phyloP scores from a whole-genome alignment of 2,797 vertebrate genomes.

The Pipistrellus pygmaeus region DNA sequence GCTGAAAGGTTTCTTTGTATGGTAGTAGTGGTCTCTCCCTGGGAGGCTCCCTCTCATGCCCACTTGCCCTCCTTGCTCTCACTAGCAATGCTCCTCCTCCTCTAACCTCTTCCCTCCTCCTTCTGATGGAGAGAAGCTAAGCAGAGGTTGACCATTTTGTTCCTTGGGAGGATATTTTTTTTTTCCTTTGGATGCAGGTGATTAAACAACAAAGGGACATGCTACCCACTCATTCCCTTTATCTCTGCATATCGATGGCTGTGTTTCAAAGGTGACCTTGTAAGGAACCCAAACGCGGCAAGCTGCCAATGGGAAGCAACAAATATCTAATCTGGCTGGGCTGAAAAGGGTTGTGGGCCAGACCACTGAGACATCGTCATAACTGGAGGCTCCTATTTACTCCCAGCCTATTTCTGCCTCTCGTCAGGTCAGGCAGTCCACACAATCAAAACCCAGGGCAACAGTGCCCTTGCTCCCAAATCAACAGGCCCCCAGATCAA shows the following conservation, averaged over 20 bases:
- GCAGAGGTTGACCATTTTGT: neutral
- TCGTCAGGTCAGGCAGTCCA: neutral
- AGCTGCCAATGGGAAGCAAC: neutral
- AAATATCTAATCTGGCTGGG: constrained; percentile 1
- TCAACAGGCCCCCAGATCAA: neutral
- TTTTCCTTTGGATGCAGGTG: neutral
- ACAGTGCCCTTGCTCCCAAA: neutral
- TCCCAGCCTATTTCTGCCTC: neutral
- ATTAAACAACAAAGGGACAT: constrained; percentile 27
- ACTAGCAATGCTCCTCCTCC: neutral
- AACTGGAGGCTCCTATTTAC: neutral
- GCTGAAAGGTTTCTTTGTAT: neutral
- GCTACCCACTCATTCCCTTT: neutral
- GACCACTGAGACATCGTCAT: neutral
- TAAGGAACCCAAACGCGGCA: neutral
- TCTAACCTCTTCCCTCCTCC: neutral
- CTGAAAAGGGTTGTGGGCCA: neutral
- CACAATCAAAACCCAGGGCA: neutral
- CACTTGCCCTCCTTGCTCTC: neutral
- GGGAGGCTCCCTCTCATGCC: neutral
- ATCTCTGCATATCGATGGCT: neutral
- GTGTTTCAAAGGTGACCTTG: neutral
- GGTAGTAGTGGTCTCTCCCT: neutral
- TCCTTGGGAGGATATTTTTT: neutral
- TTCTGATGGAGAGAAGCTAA: constrained; percentile 6